These are phyloP conservation scores for Streptopelia turtur DNA, from an alignment of 2,797 vertebrate genomes.

Conservation along the genomic window DNA sequence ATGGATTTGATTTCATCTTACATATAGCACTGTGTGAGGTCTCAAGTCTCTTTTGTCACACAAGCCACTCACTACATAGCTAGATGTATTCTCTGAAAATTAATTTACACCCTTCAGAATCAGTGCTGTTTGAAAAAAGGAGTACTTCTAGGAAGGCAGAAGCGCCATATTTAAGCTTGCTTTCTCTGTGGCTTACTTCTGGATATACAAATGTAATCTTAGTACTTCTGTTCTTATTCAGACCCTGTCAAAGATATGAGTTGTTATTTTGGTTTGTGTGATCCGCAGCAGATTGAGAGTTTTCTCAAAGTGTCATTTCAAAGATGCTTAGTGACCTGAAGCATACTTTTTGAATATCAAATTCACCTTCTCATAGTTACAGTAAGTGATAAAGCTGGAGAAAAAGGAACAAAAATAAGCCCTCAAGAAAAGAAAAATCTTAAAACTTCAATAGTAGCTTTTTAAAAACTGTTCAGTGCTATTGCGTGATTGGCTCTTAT, in stretches of 20 bases:
- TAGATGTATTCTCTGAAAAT: not conserved
- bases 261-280: not conserved
- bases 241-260: not conserved
- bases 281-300: not conserved
- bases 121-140: not conserved
- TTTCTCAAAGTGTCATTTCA: not conserved
- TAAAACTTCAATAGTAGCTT: not conserved
- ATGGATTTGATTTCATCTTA: constrained; percentile 13
- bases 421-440: not conserved
- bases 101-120: not conserved
- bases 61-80: not conserved
- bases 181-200: not conserved
- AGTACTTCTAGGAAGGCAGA: not conserved
- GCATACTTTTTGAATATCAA: not conserved
- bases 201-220: not conserved
- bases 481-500: not conserved
- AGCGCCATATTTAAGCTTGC: not conserved
- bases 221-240: not conserved
- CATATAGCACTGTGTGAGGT: constrained; percentile 1
- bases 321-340: not conserved
- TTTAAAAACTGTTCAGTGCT: not conserved
- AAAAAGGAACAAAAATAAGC: not conserved
- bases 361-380: not conserved
- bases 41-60: not conserved
- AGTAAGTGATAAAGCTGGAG: not conserved